These are phyloP conservation scores for Emberiza fucata DNA, from an alignment of 2,113 vertebrate genomes.

Conservation along the genomic window DNA sequence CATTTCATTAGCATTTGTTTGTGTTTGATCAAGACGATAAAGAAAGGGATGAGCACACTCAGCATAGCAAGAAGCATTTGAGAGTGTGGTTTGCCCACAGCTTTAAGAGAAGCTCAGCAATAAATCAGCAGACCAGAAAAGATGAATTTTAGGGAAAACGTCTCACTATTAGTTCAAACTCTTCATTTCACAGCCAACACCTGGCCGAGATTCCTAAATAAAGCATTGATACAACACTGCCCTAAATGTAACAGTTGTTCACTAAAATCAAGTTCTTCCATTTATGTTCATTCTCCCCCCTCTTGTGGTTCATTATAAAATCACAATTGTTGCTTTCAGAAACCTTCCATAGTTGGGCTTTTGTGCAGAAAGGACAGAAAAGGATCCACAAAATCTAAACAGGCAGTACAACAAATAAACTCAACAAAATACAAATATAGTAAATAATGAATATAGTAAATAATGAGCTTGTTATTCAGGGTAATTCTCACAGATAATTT, in stretches of 20 bases:
- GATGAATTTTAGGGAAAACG: background rate
- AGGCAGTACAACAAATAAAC: background rate
- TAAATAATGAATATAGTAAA: conserved; percentile 42
- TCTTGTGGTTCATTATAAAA: conserved; percentile 77
- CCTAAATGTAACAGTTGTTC: background rate
- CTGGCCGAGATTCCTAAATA: background rate
- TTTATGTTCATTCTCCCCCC: conserved; percentile 75
- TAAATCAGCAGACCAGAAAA: background rate
- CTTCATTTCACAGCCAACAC: background rate
- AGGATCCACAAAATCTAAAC: background rate
- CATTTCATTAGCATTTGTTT: background rate
- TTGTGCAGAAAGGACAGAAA: background rate
- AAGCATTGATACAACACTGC: background rate
- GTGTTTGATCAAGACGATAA: background rate
- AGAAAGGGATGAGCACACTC: background rate
- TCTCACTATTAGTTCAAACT: background rate
- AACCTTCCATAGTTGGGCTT: background rate
- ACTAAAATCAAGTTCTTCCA: conserved; percentile 42
- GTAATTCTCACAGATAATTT: background rate
- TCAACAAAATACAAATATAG: background rate
- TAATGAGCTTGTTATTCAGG: background rate
- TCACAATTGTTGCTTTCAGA: conserved; percentile 63
- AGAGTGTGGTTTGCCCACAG: background rate
- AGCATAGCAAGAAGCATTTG: background rate
- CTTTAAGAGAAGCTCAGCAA: background rate